Conservation (phyloP, 2,888 invertebrate species). For the Cheilosia urbana region DNA sequence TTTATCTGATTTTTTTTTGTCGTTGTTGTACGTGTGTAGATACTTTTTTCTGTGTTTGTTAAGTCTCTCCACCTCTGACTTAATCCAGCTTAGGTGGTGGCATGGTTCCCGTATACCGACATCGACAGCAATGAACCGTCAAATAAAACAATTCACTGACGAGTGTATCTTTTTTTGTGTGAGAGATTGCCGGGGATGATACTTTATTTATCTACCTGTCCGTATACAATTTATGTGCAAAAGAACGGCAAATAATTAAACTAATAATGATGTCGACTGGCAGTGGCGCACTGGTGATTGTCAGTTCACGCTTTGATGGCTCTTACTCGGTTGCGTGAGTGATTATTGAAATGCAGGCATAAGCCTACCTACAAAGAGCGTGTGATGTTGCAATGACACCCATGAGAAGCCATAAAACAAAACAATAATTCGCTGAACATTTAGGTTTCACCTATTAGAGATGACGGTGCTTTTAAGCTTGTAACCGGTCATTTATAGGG, state of each 20-base stretch:
- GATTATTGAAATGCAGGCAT: constrained; percentile 54
- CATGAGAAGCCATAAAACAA: constrained; percentile 43
- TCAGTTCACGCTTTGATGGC: constrained; percentile 60
- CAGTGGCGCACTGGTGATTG: constrained; percentile 28
- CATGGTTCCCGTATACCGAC: not conserved
- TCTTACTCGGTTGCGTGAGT: constrained; percentile 63
- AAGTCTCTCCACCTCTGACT: constrained; percentile 10
- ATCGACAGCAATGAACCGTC: constrained; percentile 62
- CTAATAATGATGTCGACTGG: constrained; percentile 64
- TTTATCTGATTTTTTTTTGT: constrained; percentile 56
- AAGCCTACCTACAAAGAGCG: constrained; percentile 8
- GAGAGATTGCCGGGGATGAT: constrained; percentile 53
- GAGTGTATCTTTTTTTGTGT: constrained; percentile 34
- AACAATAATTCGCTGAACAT: constrained; percentile 18
- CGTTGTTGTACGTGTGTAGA: constrained; percentile 37
- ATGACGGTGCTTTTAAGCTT: constrained; percentile 45
- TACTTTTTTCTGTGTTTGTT: constrained; percentile 5
- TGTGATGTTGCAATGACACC: constrained; percentile 53
- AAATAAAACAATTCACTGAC: constrained; percentile 63
- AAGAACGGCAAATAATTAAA: constrained; percentile 61
- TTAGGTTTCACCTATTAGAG: constrained; percentile 4
- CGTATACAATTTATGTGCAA: constrained; percentile 41
- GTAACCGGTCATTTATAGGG: constrained; percentile 54
- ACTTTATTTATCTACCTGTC: constrained; percentile 41
- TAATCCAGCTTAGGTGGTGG: constrained; percentile 37